phyloP scores from a whole-genome alignment of 92 coral and sea anemone species.

The Heliopora coerulea region DNA sequence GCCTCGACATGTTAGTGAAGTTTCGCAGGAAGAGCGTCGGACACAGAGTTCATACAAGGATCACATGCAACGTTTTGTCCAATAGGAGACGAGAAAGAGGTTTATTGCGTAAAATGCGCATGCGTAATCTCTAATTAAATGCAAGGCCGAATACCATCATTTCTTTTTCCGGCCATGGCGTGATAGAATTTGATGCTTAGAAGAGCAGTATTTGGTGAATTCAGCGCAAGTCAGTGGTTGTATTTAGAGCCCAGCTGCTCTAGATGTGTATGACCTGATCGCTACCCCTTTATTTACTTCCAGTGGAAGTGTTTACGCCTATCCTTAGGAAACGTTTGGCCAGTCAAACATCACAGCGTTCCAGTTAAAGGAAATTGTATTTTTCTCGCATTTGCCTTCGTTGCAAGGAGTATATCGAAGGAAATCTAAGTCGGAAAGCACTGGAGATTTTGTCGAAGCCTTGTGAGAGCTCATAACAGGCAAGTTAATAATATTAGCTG shows the following conservation, averaged over 20 bases:
- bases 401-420: slow-evolving; percentile 25
- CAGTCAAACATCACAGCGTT: slow-evolving; percentile 26
- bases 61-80: slow-evolving; percentile 23
- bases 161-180: slow-evolving; percentile 47
- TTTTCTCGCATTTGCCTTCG: slow-evolving; percentile 26
- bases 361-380: slow-evolving; percentile 31
- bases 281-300: slow-evolving; percentile 80
- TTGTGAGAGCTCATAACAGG: slow-evolving; percentile 9
- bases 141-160: slow-evolving; percentile 23
- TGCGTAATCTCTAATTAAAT: slow-evolving; percentile 30
- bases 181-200: slow-evolving; percentile 44
- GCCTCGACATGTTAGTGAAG: background rate
- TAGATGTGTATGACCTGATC: slow-evolving; percentile 67
- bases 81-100: slow-evolving; percentile 13
- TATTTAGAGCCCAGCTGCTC: slow-evolving; percentile 47
- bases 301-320: slow-evolving; percentile 87
- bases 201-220: slow-evolving; percentile 42
- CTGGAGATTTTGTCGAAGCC: no score
- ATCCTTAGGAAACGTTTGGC: slow-evolving; percentile 3
- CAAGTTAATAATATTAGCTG: background rate
- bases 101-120: background rate
- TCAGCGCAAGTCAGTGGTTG: slow-evolving; percentile 41
- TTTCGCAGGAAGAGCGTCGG: background rate
- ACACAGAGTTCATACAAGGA: background rate
- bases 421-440: background rate